Percentiles rank a stretch among this genome's conserved stretches.
Evolutionary conservation across 2,888 invertebrate genomes (phyloP).

Genomic region (Meloe dianella): DNA sequence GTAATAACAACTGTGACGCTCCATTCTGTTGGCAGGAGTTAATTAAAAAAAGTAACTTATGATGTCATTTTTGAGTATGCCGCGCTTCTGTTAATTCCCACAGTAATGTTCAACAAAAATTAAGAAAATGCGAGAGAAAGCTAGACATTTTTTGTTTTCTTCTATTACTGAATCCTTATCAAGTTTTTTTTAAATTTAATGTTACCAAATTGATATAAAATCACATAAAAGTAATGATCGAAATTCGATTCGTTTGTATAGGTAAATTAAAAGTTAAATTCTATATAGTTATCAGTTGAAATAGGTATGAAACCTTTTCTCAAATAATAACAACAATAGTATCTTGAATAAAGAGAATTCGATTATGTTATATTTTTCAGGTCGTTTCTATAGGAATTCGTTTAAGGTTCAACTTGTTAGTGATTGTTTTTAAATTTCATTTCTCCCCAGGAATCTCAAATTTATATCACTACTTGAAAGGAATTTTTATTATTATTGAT

Average conservation of each 20-base stretch:
- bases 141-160: background rate
- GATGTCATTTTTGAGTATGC: slow-evolving; percentile 34
- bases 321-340: background rate
- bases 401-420: background rate
- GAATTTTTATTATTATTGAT: background rate
- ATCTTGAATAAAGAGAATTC: background rate
- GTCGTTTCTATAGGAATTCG: background rate
- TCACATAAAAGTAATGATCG: background rate
- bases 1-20: slow-evolving; percentile 34
- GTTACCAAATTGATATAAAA: background rate
- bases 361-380: background rate
- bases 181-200: background rate
- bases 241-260: background rate
- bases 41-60: slow-evolving; percentile 42
- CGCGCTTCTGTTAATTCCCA: slow-evolving; percentile 27
- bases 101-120: slow-evolving; percentile 26
- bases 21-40: slow-evolving; percentile 25
- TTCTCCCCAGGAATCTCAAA: background rate
- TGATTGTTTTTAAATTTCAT: slow-evolving; percentile 3
- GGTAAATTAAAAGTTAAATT: background rate
- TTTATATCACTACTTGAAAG: background rate
- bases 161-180: background rate
- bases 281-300: background rate
- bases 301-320: background rate
- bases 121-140: slow-evolving; percentile 24